A percentile compares a stretch with the other conserved stretches of the same genome.
Evolutionary conservation across 2,797 vertebrate species (phyloP).

Genomic region (Acestrorhynchus altus): DNA sequence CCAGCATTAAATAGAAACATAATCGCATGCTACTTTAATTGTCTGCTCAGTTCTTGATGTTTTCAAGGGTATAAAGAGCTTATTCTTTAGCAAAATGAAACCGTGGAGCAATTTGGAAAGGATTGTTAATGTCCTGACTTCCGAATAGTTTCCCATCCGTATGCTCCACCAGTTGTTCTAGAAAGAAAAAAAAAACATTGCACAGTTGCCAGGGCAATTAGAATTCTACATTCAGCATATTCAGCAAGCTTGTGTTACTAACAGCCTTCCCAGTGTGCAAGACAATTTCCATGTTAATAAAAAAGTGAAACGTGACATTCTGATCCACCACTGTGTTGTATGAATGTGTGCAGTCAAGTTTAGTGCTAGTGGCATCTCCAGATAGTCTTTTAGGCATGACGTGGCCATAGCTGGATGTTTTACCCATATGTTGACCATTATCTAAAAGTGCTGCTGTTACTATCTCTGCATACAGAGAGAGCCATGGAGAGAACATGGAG

Average conservation of each 20-base stretch:
- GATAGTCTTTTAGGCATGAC: conserved; percentile 20
- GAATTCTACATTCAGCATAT: conserved; percentile 50
- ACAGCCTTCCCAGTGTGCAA: conserved; percentile 40
- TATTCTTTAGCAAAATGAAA: conserved; percentile 22
- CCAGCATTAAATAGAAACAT: conserved; percentile 19
- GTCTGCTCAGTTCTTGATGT: conserved; percentile 31
- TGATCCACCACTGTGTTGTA: conserved; percentile 16
- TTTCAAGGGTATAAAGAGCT: conserved; percentile 28
- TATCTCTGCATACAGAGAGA: no score
- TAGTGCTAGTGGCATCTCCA: conserved; percentile 25
- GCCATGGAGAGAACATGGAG: no score
- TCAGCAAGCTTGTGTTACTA: conserved; percentile 49
- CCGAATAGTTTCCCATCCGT: conserved; percentile 10
- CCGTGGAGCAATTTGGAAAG: conserved; percentile 21
- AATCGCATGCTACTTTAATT: conserved; percentile 26
- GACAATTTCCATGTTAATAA: conserved; percentile 56
- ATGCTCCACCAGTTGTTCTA: conserved; percentile 28
- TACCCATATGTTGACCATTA: background rate
- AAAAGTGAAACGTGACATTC: conserved; percentile 25
- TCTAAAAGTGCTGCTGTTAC: conserved; percentile 21
- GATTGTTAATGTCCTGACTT: conserved; percentile 22
- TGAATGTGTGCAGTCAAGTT: conserved; percentile 24
- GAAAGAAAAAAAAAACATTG: conserved; percentile 12
- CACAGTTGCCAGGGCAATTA: conserved; percentile 56
- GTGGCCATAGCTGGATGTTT: conserved; percentile 13